Percentiles rank a stretch among this genome's conserved stretches.
Conservation (phyloP, 2,797 vertebrate species). For the Oreochromis mossambicus region DNA sequence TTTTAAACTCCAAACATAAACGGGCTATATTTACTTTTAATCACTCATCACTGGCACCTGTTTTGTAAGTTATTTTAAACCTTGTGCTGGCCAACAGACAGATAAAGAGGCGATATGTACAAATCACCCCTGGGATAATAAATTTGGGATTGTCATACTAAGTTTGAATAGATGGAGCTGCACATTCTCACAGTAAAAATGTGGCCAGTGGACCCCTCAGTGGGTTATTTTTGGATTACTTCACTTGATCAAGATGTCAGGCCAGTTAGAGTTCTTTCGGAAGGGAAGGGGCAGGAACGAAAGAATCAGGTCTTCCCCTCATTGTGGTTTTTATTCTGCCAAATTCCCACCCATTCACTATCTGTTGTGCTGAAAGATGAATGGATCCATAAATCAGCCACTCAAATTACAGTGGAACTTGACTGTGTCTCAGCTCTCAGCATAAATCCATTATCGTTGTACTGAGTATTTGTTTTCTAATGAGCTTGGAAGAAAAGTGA, state of each 20-base stretch:
- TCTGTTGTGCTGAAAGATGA: background rate
- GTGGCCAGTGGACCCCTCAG: background rate
- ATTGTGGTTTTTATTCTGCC: constrained; percentile 21
- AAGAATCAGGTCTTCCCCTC: constrained; percentile 24
- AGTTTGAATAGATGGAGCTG: background rate
- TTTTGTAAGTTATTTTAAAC: background rate
- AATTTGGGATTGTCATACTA: background rate
- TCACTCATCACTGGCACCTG: background rate
- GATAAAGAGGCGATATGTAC: background rate
- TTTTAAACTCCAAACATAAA: background rate
- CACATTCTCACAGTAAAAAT: background rate
- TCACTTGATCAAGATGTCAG: background rate
- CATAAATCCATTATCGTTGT: no score
- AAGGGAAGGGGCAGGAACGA: background rate
- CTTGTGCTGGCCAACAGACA: background rate
- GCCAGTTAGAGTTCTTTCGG: background rate
- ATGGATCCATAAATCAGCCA: background rate
- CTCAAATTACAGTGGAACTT: no score
- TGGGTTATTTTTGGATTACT: constrained; percentile 25
- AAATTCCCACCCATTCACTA: constrained; percentile 18
- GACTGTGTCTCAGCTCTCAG: no score
- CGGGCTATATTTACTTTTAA: background rate
- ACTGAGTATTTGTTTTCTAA: no score
- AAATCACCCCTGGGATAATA: constrained; percentile 1
- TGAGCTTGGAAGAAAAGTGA: no score